These are phyloP conservation scores for Neoscelio sp. DNA, from an alignment of 2,888 invertebrate genomes.

Conservation along the genomic window DNA sequence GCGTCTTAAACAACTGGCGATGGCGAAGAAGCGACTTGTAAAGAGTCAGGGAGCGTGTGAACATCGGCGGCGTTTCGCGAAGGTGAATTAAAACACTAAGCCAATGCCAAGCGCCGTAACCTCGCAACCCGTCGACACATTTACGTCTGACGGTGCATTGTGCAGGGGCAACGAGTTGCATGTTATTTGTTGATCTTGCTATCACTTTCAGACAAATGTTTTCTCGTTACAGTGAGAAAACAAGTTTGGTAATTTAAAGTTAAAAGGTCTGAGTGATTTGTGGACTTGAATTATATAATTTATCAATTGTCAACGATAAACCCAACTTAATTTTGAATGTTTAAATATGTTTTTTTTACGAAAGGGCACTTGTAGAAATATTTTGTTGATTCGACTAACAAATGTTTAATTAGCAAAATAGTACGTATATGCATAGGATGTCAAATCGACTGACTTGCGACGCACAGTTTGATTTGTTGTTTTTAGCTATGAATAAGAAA, in stretches of 20 bases:
- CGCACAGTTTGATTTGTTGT: too few relatives aligned
- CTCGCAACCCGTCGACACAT: conserved; percentile 64
- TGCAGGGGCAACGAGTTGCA: conserved; percentile 52
- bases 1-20: conserved; percentile 50
- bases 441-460: too few relatives aligned
- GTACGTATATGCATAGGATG: too few relatives aligned
- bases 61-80: conserved; percentile 67
- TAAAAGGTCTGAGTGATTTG: conserved; percentile 57
- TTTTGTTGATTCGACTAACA: too few relatives aligned
- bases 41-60: conserved; percentile 71
- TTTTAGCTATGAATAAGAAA: too few relatives aligned
- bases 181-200: conserved; percentile 47
- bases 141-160: conserved; percentile 50
- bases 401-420: too few relatives aligned
- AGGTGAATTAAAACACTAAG: conserved; percentile 62
- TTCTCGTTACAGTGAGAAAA: conserved; percentile 56
- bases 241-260: conserved; percentile 50
- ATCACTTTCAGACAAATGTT: conserved; percentile 62
- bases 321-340: too few relatives aligned
- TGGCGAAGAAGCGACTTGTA: conserved; percentile 59
- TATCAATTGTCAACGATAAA: conserved; percentile 38
- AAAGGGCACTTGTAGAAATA: too few relatives aligned
- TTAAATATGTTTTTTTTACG: too few relatives aligned
- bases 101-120: conserved; percentile 64
- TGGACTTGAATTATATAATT: conserved; percentile 27